Conservation (phyloP, 1,140 invertebrate genomes). For the Nasonia vitripennis region DNA sequence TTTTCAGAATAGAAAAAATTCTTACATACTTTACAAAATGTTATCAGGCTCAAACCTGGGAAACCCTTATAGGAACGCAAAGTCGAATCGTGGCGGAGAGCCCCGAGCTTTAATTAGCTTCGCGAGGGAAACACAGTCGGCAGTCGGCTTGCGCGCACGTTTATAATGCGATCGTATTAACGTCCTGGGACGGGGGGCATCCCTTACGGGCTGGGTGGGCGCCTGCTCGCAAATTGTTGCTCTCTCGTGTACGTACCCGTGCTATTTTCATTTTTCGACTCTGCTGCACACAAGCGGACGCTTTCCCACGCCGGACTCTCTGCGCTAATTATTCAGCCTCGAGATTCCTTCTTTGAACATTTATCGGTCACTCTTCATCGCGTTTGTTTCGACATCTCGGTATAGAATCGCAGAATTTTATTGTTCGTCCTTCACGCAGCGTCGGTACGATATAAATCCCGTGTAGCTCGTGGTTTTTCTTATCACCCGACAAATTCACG, state of each 20-base stretch:
- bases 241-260: background rate
- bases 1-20: background rate
- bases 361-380: too few species aligned
- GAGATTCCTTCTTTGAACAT: too few species aligned
- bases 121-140: background rate
- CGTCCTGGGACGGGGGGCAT: background rate
- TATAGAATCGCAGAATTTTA: background rate
- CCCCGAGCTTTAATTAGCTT: background rate
- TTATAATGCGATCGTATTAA: conserved; percentile 22
- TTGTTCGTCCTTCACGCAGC: background rate
- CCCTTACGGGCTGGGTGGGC: background rate
- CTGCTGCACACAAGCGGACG: background rate
- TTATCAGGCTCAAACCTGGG: background rate
- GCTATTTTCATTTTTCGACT: background rate
- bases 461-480: background rate
- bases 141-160: background rate
- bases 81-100: background rate
- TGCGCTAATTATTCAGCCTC: background rate
- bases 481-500: conserved; percentile 30
- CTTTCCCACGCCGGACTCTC: background rate
- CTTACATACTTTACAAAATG: too few species aligned
- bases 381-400: conserved; percentile 13
- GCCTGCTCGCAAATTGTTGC: conserved; percentile 10
- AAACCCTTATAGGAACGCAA: background rate
- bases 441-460: background rate